These are phyloP conservation scores for Metallyticus violacea DNA, from an alignment of 2,888 invertebrate genomes.

Conservation along the genomic window DNA sequence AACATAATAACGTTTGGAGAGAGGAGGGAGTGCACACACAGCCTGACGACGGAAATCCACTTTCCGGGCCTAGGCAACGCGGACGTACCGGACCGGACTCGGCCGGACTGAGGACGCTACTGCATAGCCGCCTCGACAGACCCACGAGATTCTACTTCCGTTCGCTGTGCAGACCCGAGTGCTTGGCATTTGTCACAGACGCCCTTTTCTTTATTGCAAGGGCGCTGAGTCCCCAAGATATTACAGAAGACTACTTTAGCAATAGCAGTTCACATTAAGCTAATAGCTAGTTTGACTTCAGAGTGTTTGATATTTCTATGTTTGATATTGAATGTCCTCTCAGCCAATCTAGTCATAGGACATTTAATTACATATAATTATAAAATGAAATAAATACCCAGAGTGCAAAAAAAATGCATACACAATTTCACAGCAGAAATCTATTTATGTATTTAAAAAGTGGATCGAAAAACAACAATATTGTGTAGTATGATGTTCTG, in stretches of 20 bases:
- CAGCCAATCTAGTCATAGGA: too few species aligned
- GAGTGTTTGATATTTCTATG: too few species aligned
- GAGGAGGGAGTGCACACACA: background rate
- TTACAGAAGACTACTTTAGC: background rate
- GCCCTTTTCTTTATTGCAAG: background rate
- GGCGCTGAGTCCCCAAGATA: background rate
- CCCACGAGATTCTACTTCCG: background rate
- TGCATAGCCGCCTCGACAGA: background rate
- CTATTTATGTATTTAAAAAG: too few species aligned
- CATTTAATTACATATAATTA: too few species aligned
- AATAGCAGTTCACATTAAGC: too few species aligned
- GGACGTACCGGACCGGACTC: background rate
- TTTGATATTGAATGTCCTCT: too few species aligned
- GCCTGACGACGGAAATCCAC: background rate
- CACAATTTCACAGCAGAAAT: too few species aligned
- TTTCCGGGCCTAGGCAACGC: background rate
- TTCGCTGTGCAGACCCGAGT: background rate
- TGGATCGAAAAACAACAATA: too few species aligned
- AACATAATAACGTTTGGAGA: constrained; percentile 3
- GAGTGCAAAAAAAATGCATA: too few species aligned
- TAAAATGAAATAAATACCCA: too few species aligned
- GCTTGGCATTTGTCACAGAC: background rate
- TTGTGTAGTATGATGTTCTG: too few species aligned
- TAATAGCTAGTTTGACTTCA: too few species aligned
- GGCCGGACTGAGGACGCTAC: background rate